Conservation (phyloP, 1,140 invertebrate species). For the Musca domestica region DNA sequence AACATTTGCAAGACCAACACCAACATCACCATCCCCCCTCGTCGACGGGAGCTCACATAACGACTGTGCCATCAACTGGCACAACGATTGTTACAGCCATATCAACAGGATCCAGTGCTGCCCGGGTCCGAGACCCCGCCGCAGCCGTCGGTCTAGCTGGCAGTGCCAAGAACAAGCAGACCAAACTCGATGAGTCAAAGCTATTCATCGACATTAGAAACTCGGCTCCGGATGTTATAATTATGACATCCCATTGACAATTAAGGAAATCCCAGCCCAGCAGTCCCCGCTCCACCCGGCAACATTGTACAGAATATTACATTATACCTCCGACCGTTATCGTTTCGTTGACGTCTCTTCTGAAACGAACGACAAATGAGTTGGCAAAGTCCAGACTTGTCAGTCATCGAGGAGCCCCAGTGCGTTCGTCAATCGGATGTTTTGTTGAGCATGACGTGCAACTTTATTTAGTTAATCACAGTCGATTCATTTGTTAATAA, state of each 20-base stretch:
- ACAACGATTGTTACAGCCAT: constrained; percentile 46
- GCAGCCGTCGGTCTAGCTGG: not conserved
- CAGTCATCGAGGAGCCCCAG: no score
- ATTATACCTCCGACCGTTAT: no score
- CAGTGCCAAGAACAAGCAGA: constrained; percentile 28
- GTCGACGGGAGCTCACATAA: constrained; percentile 57
- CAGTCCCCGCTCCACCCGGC: no score
- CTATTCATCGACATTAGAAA: constrained; percentile 60
- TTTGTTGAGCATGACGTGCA: no score
- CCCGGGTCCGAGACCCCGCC: not conserved
- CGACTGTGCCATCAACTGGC: constrained; percentile 8
- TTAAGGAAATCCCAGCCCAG: constrained; percentile 39
- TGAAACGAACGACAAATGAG: no score
- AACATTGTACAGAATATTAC: no score
- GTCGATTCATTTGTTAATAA: no score
- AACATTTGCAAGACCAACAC: constrained; percentile 33
- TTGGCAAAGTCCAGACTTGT: no score
- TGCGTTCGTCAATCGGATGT: no score
- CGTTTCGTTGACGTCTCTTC: no score
- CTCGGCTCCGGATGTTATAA: constrained; percentile 83
- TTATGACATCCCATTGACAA: constrained; percentile 71
- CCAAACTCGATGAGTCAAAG: constrained; percentile 48
- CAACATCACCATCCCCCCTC: constrained; percentile 11
- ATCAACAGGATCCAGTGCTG: constrained; percentile 50
- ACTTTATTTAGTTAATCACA: no score